phyloP scores from a whole-genome alignment of 2,888 invertebrate species.

The Athalia circularis region DNA sequence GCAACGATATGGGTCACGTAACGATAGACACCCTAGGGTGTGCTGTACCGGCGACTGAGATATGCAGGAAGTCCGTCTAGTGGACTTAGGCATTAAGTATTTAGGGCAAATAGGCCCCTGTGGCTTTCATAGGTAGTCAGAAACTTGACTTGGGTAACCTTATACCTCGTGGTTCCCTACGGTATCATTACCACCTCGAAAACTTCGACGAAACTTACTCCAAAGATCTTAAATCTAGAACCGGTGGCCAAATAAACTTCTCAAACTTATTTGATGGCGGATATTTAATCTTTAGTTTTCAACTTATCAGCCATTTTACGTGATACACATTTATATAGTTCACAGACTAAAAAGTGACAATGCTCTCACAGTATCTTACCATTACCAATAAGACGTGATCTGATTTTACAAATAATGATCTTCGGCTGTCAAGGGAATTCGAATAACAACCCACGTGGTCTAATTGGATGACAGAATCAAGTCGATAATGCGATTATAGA shows the following conservation, averaged over 20 bases:
- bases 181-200: constrained; percentile 23
- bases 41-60: constrained; percentile 13
- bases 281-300: constrained; percentile 21
- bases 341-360: not conserved
- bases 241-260: constrained; percentile 12
- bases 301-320: constrained; percentile 19
- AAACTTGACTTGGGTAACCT: constrained; percentile 17
- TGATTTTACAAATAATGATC: not conserved
- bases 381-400: not conserved
- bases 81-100: constrained; percentile 29
- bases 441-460: too few species aligned
- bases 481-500: too few species aligned
- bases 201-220: constrained; percentile 14
- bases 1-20: constrained; percentile 24
- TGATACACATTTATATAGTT: constrained; percentile 10
- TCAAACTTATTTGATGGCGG: constrained; percentile 3
- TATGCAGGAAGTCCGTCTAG: constrained; percentile 22
- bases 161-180: constrained; percentile 6
- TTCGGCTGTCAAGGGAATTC: too few species aligned
- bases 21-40: constrained; percentile 11
- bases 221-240: constrained; percentile 21
- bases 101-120: constrained; percentile 32
- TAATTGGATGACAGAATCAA: too few species aligned
- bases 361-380: not conserved
- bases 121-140: constrained; percentile 15